phyloP scores from a whole-genome alignment of 2,797 vertebrate genomes.

The Sardinella longiceps region DNA sequence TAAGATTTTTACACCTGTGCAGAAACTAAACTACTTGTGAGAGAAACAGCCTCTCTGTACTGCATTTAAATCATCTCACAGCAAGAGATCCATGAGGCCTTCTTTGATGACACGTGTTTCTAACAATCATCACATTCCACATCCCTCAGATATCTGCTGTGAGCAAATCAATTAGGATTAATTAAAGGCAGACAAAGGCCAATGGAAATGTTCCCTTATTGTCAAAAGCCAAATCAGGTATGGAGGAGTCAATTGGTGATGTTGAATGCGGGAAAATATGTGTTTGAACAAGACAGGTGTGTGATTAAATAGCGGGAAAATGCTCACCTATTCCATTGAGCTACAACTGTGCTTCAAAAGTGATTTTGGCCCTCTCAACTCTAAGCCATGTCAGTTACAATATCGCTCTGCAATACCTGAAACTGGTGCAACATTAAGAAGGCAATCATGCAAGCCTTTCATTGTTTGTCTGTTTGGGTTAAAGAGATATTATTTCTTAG shows the following conservation, averaged over 20 bases:
- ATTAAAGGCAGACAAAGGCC: background rate
- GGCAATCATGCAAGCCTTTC: background rate
- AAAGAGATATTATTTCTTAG: background rate
- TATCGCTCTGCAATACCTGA: no score
- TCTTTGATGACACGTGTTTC: slow-evolving; percentile 17
- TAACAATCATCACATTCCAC: slow-evolving; percentile 12
- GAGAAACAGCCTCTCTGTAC: background rate
- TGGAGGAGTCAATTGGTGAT: background rate
- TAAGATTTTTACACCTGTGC: background rate
- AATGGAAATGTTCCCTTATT: background rate
- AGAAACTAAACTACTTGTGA: background rate
- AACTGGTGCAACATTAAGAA: no score
- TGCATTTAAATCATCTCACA: slow-evolving; percentile 6
- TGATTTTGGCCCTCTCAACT: no score
- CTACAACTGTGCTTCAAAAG: no score
- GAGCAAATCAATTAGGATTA: slow-evolving; percentile 17
- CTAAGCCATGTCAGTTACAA: no score
- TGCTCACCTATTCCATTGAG: no score
- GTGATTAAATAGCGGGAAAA: no score
- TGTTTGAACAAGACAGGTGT: no score
- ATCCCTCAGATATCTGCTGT: slow-evolving; percentile 20
- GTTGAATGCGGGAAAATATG: background rate
- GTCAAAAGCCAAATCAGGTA: slow-evolving; percentile 9
- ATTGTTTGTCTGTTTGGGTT: background rate
- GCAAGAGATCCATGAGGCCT: background rate